Evolutionary conservation across 2,113 vertebrate genomes (phyloP).

Genomic region (Epinephelus cyanopodus): DNA sequence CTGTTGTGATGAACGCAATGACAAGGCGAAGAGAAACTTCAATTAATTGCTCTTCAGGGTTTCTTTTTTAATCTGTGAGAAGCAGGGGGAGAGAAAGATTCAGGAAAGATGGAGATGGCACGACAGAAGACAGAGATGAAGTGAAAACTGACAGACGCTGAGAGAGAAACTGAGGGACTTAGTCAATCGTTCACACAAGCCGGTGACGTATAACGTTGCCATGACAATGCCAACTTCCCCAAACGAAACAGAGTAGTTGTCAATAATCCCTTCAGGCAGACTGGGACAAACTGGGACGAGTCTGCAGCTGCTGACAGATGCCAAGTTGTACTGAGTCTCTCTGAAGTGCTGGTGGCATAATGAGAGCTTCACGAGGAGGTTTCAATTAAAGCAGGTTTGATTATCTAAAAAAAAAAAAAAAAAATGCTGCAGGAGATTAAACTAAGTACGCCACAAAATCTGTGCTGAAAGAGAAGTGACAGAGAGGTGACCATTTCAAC

Average conservation of each 20-base stretch:
- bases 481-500: not conserved
- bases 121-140: not conserved
- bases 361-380: constrained; percentile 15
- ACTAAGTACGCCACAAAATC: not conserved
- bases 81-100: not conserved
- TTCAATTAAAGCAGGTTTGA: constrained; percentile 27
- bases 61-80: not conserved
- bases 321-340: constrained; percentile 1
- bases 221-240: constrained; percentile 7
- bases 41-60: not conserved
- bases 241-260: not conserved
- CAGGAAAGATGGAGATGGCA: not conserved
- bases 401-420: not conserved
- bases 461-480: not conserved
- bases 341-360: not conserved
- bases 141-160: no score
- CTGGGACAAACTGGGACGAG: constrained; percentile 16
- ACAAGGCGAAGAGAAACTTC: constrained; percentile 8
- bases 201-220: not conserved
- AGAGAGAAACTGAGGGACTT: no score
- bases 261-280: not conserved
- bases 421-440: not conserved
- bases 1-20: constrained; percentile 19
- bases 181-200: no score
- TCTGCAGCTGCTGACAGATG: constrained; percentile 40